Conservation (phyloP, 2,113 vertebrate genomes). For the Microtus montanus region DNA sequence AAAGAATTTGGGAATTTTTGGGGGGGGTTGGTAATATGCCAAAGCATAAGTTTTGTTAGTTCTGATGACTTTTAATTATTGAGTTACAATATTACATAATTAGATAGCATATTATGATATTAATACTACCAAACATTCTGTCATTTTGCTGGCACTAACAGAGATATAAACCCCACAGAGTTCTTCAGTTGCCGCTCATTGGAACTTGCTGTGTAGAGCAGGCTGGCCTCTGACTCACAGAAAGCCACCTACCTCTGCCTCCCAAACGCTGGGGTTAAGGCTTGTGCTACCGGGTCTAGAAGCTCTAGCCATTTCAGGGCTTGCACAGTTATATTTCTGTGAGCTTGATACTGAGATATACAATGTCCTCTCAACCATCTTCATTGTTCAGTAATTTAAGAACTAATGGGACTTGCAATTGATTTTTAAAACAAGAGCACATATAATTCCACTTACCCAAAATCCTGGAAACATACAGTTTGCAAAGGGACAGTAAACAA, state of each 20-base stretch:
- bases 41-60: conserved; percentile 14
- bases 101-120: conserved; percentile 12
- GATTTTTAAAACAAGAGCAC: neutral
- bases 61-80: conserved; percentile 40
- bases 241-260: neutral
- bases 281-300: too few species aligned
- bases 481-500: neutral
- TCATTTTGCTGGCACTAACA: conserved; percentile 28
- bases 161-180: neutral
- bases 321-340: neutral
- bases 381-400: conserved; percentile 42
- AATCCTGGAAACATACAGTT: neutral
- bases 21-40: neutral
- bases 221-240: neutral
- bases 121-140: neutral
- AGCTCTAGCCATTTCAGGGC: conserved; percentile 23
- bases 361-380: neutral
- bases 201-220: neutral
- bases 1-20: neutral
- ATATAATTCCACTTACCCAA: conserved; percentile 2
- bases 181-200: neutral
- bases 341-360: conserved; percentile 30
- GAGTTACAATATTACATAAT: neutral
- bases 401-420: conserved; percentile 25
- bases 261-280: neutral